Conservation (phyloP, 2,797 vertebrate genomes). For the Austrolebias charrua region DNA sequence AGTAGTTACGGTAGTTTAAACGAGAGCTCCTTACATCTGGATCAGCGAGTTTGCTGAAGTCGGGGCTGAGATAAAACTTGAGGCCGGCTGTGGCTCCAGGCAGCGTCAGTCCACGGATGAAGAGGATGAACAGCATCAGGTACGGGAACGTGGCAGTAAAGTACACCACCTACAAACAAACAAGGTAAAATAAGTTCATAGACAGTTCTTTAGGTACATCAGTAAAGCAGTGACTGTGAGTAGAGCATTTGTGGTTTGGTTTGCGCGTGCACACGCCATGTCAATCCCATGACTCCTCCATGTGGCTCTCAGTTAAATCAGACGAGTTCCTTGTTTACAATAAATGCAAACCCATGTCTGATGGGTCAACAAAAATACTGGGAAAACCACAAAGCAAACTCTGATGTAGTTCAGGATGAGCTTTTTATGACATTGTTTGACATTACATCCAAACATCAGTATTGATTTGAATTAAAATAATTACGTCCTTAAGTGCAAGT, state of each 20-base stretch:
- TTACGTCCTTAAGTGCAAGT: too few species aligned
- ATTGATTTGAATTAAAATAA: too few species aligned
- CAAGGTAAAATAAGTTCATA: background rate
- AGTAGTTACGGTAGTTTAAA: background rate
- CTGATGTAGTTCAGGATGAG: too few species aligned
- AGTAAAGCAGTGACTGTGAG: too few species aligned
- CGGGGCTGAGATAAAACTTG: slow-evolving; percentile 84
- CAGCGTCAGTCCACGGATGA: slow-evolving; percentile 87
- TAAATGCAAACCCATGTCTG: background rate
- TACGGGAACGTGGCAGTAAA: slow-evolving; percentile 93
- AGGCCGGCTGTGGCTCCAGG: slow-evolving; percentile 86
- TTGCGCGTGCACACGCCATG: too few species aligned
- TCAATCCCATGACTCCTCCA: too few species aligned
- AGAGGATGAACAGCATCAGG: slow-evolving; percentile 86
- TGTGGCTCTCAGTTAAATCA: too few species aligned
- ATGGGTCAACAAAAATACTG: background rate
- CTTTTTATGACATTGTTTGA: too few species aligned
- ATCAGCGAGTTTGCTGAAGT: slow-evolving; percentile 76
- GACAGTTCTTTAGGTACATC: background rate
- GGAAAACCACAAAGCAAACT: too few species aligned
- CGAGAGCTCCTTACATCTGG: slow-evolving; percentile 73
- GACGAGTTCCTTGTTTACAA: too few species aligned
- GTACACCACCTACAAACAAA: slow-evolving; percentile 86
- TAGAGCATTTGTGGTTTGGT: background rate
- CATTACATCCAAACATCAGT: too few species aligned